Conservation (phyloP, 2,113 vertebrate species). For the Chamaetylas fuelleborni region DNA sequence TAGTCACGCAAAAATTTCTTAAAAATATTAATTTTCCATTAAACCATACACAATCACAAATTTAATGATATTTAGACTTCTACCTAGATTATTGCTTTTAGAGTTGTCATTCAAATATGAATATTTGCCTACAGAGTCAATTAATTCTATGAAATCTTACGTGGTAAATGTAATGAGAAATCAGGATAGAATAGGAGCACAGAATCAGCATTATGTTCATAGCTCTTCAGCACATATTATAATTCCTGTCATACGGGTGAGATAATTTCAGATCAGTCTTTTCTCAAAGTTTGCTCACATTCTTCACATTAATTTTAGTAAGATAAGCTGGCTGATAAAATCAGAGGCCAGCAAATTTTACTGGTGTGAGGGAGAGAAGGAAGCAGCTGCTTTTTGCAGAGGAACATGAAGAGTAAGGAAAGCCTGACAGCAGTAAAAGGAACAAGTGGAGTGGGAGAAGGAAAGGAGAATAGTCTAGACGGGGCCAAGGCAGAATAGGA, state of each 20-base stretch:
- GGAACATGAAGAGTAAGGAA: not conserved
- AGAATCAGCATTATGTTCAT: not conserved
- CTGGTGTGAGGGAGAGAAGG: not conserved
- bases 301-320: not conserved
- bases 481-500: not conserved
- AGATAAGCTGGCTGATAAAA: not conserved
- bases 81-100: not conserved
- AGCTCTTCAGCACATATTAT: not conserved
- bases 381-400: not conserved
- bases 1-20: not conserved
- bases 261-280: not conserved
- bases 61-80: not conserved
- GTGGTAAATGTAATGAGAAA: not conserved
- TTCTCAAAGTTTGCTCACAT: not conserved
- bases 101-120: not conserved
- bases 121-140: not conserved
- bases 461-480: not conserved
- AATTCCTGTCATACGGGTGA: not conserved
- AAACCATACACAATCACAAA: not conserved
- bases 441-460: not conserved
- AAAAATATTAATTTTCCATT: not conserved
- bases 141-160: not conserved
- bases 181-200: not conserved
- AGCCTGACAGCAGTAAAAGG: not conserved
- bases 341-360: not conserved